These are phyloP conservation scores for Lamprologus callipterus DNA, from an alignment of 2,113 vertebrate species.

Conservation along the genomic window DNA sequence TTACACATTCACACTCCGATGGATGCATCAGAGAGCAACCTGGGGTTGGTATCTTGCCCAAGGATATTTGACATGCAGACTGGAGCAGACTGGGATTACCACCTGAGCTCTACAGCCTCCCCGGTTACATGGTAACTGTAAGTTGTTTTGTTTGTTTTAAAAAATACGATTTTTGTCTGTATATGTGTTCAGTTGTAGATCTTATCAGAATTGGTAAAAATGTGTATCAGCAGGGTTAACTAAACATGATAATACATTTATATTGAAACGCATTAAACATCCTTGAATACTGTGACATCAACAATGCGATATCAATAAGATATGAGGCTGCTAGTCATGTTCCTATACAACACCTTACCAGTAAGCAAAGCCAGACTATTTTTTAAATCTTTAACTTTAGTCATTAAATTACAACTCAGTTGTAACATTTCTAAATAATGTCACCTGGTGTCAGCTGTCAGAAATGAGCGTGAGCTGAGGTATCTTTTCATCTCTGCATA, in stretches of 20 bases:
- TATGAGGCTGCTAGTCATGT: background rate
- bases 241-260: background rate
- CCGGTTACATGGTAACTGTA: background rate
- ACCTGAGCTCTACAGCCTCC: background rate
- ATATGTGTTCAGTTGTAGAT: background rate
- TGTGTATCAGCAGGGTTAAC: background rate
- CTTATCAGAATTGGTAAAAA: background rate
- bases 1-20: background rate
- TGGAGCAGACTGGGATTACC: background rate
- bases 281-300: background rate
- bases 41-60: background rate
- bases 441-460: background rate
- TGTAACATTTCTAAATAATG: background rate
- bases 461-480: background rate
- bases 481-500: background rate
- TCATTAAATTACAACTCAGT: background rate
- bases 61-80: background rate
- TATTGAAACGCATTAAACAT: background rate
- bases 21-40: background rate
- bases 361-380: background rate
- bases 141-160: background rate
- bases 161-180: background rate
- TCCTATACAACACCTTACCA: background rate
- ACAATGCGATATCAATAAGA: background rate
- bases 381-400: background rate